phyloP scores from a whole-genome alignment of 2,113 vertebrate genomes.

The Saccopteryx bilineata region DNA sequence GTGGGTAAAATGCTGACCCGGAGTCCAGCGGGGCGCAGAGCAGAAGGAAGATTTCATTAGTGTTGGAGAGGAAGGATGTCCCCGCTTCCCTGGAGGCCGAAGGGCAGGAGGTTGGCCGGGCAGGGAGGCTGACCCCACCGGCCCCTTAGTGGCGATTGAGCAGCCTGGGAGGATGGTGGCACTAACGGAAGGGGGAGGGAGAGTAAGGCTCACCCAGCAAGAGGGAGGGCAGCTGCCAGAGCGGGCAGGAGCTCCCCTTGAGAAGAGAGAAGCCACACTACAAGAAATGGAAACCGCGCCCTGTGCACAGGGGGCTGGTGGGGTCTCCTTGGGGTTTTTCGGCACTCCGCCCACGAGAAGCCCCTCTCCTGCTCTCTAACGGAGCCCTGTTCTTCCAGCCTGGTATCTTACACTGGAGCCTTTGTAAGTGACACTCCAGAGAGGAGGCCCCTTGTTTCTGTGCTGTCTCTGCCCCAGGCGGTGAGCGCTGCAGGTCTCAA shows the following conservation, averaged over 20 bases:
- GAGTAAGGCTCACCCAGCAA: not conserved
- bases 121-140: not conserved
- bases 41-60: conserved; percentile 58
- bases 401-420: not conserved
- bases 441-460: not conserved
- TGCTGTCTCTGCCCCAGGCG: not conserved
- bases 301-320: not conserved
- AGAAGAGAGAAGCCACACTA: not conserved
- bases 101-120: not conserved
- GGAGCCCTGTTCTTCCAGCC: not conserved
- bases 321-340: no score
- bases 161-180: not conserved
- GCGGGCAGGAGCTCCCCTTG: not conserved
- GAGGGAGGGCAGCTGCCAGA: not conserved
- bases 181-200: not conserved
- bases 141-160: not conserved
- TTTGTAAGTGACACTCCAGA: not conserved
- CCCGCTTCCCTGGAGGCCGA: not conserved
- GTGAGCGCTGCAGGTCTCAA: not conserved
- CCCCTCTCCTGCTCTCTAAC: not conserved
- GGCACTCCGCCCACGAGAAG: not conserved
- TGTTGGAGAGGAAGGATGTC: not conserved
- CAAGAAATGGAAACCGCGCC: rapidly evolving
- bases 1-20: not conserved
- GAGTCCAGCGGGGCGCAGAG: not conserved